Evolutionary conservation across 2,113 vertebrate genomes (phyloP), one percentile per base, ranked within the genome.

Genomic region (Pygoscelis adeliae): DNA sequence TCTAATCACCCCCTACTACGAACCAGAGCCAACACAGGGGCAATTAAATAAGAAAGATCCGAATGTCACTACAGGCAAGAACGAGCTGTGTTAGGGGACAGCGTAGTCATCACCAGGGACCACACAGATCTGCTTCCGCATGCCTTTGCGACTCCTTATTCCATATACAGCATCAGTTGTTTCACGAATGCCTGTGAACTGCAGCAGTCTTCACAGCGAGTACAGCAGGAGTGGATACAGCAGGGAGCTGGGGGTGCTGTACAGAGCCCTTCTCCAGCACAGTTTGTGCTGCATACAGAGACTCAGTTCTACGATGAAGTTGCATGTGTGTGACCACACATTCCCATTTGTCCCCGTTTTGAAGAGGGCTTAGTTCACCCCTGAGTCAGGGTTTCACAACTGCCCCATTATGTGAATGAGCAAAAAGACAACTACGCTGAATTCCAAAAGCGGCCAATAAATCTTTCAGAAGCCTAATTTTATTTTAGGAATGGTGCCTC

Each of bases 381-480:
- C 61, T 91, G 73, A 97, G 70, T 93, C 81, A 92, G 90, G 66
- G 59, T 97, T 96, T 96, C 91, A 79, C 94, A 96, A 95, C 77
- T 38, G 70, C 40, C 62, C 96, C 73, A 50, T 96, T 93, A 97
- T 87, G 70, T 89, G 93, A 96, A 19, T 50, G 56, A 93, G 73
- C 73, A 93, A 89, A 61, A 89, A 84, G 93, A 96, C 61, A 7
- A 65, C 83, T 82, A 84, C 1, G 0, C 70, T 96, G 49, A 76
- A 85, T 80, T 95, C 83, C 87, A 96, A 94, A 94, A 78, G 81
- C 87, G 80, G 77, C 50, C 89, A 87, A 96, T 97, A 97, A 97
- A 96, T 96, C 89, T 96, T 97, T 80, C 93, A 95, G 89, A 95
- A 96, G 87, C 73, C 66, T 91, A 69, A 96, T 89, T 97, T 97